phyloP scores from a whole-genome alignment of 2,113 vertebrate genomes.

The Corynorhinus townsendii region DNA sequence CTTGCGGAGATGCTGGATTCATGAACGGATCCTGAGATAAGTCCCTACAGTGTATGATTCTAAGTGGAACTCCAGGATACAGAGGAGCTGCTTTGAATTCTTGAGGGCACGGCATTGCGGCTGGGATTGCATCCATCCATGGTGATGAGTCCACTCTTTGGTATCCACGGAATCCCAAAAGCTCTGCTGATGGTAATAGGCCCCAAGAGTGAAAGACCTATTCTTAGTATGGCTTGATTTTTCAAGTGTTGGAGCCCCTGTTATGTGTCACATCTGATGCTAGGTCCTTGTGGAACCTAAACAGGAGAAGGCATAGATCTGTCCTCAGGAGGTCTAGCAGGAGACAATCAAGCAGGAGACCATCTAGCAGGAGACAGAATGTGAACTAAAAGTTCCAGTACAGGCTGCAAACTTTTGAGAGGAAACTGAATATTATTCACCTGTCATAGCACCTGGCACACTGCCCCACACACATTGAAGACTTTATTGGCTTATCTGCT shows the following conservation, averaged over 20 bases:
- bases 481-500: background rate
- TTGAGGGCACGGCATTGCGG: background rate
- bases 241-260: background rate
- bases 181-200: background rate
- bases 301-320: background rate
- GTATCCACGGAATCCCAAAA: background rate
- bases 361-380: background rate
- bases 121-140: background rate
- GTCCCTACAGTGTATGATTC: background rate
- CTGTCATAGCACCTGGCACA: background rate
- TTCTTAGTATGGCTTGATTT: background rate
- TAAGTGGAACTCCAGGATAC: background rate
- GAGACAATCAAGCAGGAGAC: background rate
- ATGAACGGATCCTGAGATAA: background rate
- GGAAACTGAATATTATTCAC: accelerated
- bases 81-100: background rate
- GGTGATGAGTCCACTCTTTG: background rate
- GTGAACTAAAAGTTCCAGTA: accelerated
- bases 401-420: background rate
- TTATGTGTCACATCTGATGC: background rate
- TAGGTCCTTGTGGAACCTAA: background rate
- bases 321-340: background rate
- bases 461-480: background rate
- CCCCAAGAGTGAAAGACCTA: background rate
- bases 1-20: background rate